Base-by-base conservation (phyloP, 2,888 invertebrate species). In the Drosophila infuscata region DNA sequence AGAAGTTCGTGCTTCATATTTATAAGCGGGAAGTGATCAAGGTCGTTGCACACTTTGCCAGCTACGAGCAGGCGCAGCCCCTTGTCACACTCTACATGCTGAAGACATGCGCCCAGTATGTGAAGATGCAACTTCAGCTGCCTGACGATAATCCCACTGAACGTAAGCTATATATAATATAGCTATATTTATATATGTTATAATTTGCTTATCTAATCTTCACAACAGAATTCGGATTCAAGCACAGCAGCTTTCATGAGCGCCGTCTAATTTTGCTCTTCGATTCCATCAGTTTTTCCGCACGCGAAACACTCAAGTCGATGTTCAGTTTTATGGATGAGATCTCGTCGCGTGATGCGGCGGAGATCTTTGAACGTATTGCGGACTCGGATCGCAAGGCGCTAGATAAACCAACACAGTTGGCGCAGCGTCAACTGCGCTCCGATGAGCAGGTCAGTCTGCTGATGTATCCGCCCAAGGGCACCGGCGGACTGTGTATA, bases 401-500 rank as follows among this genome's bases (percentile, higher is more conserved):
- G 4, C 68, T 87, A 12, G 89, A 82, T n/a, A 91, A 88, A 52
- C 70, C 93, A 75, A 93, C 94, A 74, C 93, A 93, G 43, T 76
- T 94, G 93, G 65, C 93, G 70, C 94, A 94, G 73, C 93, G 94
- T 0, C 83, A 95, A 94, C 72, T 92, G 30, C 88, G 92, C 63
- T 83, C 91, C 5, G 92, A 91, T 56, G 92, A 93, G 91, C 95
- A 95, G 80, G 94, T 95, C 59, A 95, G 95, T 89, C 95, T 98
- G 70, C 93, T 97, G 62, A 96, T 96, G 74, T 98, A 98, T 93
- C 97, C 97, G 32, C 97, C 97, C 32, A 85, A 79, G 51, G 96
- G 96, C 0, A 96, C 96, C 91, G 98, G 98, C 70, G 97, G 97
- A 17, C 96, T 98, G 83, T 95, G 97, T 17, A 97, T 99, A 49